Percentiles rank a stretch among this genome's conserved stretches.
Evolutionary conservation across 2,888 invertebrate genomes (phyloP).

Genomic region (Clusia tigrina): DNA sequence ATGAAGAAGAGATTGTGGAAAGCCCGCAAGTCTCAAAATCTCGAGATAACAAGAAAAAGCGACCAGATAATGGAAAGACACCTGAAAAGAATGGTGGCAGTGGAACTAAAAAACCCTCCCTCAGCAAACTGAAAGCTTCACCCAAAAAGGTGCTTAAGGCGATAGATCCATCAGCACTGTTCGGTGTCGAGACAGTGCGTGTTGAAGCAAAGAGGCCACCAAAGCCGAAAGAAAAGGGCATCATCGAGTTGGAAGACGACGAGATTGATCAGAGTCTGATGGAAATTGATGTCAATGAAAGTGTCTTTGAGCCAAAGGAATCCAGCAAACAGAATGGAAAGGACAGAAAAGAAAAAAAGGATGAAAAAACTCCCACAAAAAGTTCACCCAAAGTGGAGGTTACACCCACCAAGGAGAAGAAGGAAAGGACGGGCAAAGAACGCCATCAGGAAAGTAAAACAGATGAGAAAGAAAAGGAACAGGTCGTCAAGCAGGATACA

Average conservation of each 20-base stretch:
- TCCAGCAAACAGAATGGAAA: background rate
- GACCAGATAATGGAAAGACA: slow-evolving; percentile 49
- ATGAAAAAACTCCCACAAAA: too few species aligned
- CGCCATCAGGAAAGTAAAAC: background rate
- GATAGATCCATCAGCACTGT: slow-evolving; percentile 67
- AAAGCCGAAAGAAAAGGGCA: slow-evolving; percentile 47
- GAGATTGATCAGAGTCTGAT: slow-evolving; percentile 68
- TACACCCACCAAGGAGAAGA: slow-evolving; percentile 7
- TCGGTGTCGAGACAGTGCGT: slow-evolving; percentile 71
- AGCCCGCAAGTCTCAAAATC: slow-evolving; percentile 63
- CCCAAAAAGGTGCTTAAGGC: slow-evolving; percentile 53
- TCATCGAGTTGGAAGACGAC: slow-evolving; percentile 65
- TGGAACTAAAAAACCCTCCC: slow-evolving; percentile 42
- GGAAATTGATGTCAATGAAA: slow-evolving; percentile 49
- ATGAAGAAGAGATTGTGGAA: slow-evolving; percentile 69
- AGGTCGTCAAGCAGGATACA: background rate
- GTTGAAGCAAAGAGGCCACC: slow-evolving; percentile 65
- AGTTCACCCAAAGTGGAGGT: too few species aligned
- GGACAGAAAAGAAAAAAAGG: background rate
- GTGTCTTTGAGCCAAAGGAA: slow-evolving; percentile 11
- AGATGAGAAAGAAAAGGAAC: background rate
- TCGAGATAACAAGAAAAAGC: slow-evolving; percentile 49
- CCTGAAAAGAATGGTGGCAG: slow-evolving; percentile 26
- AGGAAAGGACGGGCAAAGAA: background rate
- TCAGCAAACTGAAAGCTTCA: slow-evolving; percentile 61